These are phyloP conservation scores for Eclectus roratus DNA, from an alignment of 2,113 vertebrate species.

Conservation along the genomic window DNA sequence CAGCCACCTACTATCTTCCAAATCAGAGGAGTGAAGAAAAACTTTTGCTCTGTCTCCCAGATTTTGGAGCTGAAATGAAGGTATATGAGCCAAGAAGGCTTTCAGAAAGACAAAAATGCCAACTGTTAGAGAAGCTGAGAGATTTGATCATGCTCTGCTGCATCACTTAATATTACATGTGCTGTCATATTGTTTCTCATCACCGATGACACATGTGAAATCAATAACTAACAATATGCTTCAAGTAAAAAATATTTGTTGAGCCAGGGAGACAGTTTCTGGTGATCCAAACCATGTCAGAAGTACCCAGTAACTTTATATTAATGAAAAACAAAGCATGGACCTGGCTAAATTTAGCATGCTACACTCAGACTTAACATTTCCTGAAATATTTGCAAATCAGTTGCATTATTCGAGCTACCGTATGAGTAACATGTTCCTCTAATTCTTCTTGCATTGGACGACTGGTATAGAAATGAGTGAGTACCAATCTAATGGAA, in stretches of 20 bases:
- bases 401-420: background rate
- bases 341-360: background rate
- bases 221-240: background rate
- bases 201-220: background rate
- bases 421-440: background rate
- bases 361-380: background rate
- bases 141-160: background rate
- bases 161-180: background rate
- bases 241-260: background rate
- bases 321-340: background rate
- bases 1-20: background rate
- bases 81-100: background rate
- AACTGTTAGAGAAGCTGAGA: background rate
- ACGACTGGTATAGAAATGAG: background rate
- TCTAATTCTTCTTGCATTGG: background rate
- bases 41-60: background rate
- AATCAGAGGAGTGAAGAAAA: background rate
- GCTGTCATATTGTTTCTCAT: background rate
- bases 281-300: background rate
- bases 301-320: background rate
- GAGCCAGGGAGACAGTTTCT: background rate
- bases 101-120: background rate
- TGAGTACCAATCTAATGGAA: background rate
- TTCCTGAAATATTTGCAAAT: background rate
- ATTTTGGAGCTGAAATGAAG: background rate